Percentiles rank a stretch among this genome's conserved stretches.
These are phyloP conservation scores for Polypedilum pembai DNA, from an alignment of 1,140 invertebrate genomes.

Conservation along the genomic window DNA sequence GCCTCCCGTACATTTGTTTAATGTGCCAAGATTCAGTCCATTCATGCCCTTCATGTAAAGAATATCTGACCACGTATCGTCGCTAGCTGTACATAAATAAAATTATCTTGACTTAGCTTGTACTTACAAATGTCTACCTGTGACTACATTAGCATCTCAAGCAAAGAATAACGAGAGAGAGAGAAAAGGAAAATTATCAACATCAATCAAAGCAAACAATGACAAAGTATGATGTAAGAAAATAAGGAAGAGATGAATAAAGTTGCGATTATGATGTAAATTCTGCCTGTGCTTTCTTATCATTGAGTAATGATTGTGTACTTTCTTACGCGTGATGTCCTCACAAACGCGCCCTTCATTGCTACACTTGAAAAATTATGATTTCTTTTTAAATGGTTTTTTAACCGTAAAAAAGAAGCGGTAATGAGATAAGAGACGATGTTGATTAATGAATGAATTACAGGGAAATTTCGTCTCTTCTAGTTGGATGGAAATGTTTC, in stretches of 20 bases:
- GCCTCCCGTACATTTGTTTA: neutral
- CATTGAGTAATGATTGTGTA: slow-evolving; percentile 21
- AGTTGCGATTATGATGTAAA: slow-evolving; percentile 20
- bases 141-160: neutral
- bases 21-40: neutral
- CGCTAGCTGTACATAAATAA: neutral
- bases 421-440: slow-evolving; percentile 23
- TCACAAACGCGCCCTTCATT: neutral
- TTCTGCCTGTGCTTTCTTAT: neutral
- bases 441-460: slow-evolving; percentile 28
- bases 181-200: slow-evolving; percentile 23
- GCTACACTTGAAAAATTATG: slow-evolving; percentile 26
- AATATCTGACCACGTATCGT: neutral
- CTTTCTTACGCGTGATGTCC: neutral
- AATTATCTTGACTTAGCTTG: too few relatives aligned
- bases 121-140: too few relatives aligned
- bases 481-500: too few relatives aligned
- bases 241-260: slow-evolving; percentile 15
- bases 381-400: slow-evolving; percentile 21
- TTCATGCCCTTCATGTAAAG: neutral
- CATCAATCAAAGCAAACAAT: slow-evolving; percentile 18
- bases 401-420: neutral
- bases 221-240: slow-evolving; percentile 28
- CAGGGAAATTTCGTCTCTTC: neutral
- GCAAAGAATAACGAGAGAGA: neutral